These are phyloP conservation scores for Cylas formicarius DNA, from an alignment of 1,140 invertebrate genomes.

Conservation along the genomic window DNA sequence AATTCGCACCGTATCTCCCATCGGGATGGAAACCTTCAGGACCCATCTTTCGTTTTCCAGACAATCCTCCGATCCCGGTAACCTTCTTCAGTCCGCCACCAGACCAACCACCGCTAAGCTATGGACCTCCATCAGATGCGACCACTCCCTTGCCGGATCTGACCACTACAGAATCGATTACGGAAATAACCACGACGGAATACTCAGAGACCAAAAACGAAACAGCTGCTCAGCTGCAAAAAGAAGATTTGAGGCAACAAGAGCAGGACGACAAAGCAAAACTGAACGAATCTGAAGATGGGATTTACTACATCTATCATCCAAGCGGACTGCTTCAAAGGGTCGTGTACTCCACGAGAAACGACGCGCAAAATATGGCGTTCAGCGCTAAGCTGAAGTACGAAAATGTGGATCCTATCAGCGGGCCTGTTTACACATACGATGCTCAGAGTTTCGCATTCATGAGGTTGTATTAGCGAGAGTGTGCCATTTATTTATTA, in stretches of 20 bases:
- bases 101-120: slow-evolving; percentile 9
- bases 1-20: slow-evolving; percentile 16
- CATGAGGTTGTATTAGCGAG: slow-evolving; percentile 12
- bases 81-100: neutral
- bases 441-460: slow-evolving; percentile 25
- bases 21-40: slow-evolving; percentile 24
- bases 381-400: slow-evolving; percentile 48
- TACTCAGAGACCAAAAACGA: slow-evolving; percentile 1
- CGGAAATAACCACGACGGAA: neutral
- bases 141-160: slow-evolving; percentile 4
- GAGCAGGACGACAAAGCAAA: too few species aligned
- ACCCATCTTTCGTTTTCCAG: slow-evolving; percentile 16
- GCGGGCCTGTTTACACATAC: slow-evolving; percentile 49
- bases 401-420: slow-evolving; percentile 49
- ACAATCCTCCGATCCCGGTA: neutral
- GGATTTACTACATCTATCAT: slow-evolving; percentile 46
- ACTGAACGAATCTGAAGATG: too few species aligned
- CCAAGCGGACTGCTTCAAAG: slow-evolving; percentile 48
- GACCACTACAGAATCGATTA: slow-evolving; percentile 6
- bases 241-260: slow-evolving; percentile 2
- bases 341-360: slow-evolving; percentile 45
- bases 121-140: slow-evolving; percentile 23
- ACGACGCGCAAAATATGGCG: slow-evolving; percentile 47
- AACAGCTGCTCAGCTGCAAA: slow-evolving; percentile 2
- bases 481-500: too few species aligned